Evolutionary conservation across 2,113 vertebrate species (phyloP), one percentile per base, ranked within the genome.

Genomic region (Maccullochella peelii): DNA sequence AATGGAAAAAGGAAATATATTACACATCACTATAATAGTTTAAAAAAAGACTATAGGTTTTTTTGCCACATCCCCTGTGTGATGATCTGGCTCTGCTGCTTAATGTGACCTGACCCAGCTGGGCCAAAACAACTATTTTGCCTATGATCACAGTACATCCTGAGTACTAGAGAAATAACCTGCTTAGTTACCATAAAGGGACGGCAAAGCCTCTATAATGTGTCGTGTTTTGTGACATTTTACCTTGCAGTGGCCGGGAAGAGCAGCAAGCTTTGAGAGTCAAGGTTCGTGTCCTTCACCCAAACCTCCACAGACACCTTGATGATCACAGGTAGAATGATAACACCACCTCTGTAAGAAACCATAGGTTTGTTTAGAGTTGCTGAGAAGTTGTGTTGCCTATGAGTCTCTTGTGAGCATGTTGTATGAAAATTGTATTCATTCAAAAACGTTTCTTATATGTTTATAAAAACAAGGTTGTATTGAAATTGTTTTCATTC

Each of bases 191-290:
- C 33, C 16, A 25, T 33, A 58, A 2, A 50, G 1, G 15, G 36
- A 38, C 2, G 1, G 7, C 18, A 11, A 21, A 16, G 42, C 27
- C 25, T 59, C 62, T 27, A 11, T 72, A 74, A 77, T 2, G 38
- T n/a, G 66, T 9, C 16, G 52, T 63, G 6, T 72, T 66, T 74
- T 88, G 38, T 88, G 25, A 79, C 86, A 18, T 77, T 77, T 74
- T 91, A 95, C 82, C 92, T 83, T 95, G 75, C 95, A 99, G 98
- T 95, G 97, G 92, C 97, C 98, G 71, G 98, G 97, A 93, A 94
- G 96, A 93, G 97, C 97, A 36, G 97, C 97, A 54, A 99, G 98
- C 93, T 99, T 99, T 94, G 98, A 99, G 78, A 99, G 98, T 95
- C 98, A 99, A 92, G 97, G 96, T 73, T 99, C 98, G 49, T 99